Conservation (phyloP, 1,140 invertebrate genomes). For the Drosophila virilis region DNA sequence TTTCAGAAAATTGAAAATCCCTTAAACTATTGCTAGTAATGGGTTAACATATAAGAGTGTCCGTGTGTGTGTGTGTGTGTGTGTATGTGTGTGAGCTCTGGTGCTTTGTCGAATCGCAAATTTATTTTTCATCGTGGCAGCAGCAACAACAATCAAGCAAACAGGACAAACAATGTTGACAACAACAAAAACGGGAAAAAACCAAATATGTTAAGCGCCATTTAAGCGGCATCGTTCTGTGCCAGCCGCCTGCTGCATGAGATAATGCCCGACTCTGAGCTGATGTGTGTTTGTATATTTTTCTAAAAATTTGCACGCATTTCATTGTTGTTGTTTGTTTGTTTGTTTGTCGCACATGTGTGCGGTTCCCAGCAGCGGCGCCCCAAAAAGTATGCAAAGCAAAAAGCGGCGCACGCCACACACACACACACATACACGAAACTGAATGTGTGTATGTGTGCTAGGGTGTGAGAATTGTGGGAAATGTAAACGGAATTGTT, state of each 20-base stretch:
- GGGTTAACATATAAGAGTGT: slow-evolving; percentile 46
- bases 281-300: slow-evolving; percentile 73
- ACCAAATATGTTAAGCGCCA: slow-evolving; percentile 79
- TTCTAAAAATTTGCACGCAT: slow-evolving; percentile 82
- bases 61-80: slow-evolving; percentile 1
- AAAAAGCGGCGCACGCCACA: slow-evolving; percentile 64
- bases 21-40: slow-evolving; percentile 5
- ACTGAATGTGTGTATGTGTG: neutral
- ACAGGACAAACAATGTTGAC: slow-evolving; percentile 61
- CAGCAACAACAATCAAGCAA: slow-evolving; percentile 47
- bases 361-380: slow-evolving; percentile 67
- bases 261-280: slow-evolving; percentile 58
- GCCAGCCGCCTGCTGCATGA: slow-evolving; percentile 60
- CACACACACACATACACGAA: neutral
- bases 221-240: slow-evolving; percentile 59
- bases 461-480: slow-evolving; percentile 55
- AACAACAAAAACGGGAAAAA: slow-evolving; percentile 42
- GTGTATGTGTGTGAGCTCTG: slow-evolving; percentile 41
- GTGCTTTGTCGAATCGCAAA: slow-evolving; percentile 57
- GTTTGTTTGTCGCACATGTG: slow-evolving; percentile 76
- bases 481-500: slow-evolving; percentile 83
- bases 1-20: neutral
- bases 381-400: slow-evolving; percentile 74
- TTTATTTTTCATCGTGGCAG: slow-evolving; percentile 48
- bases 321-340: slow-evolving; percentile 65